phyloP scores from a whole-genome alignment of 2,797 vertebrate species.

The Cryptoprocta ferox region DNA sequence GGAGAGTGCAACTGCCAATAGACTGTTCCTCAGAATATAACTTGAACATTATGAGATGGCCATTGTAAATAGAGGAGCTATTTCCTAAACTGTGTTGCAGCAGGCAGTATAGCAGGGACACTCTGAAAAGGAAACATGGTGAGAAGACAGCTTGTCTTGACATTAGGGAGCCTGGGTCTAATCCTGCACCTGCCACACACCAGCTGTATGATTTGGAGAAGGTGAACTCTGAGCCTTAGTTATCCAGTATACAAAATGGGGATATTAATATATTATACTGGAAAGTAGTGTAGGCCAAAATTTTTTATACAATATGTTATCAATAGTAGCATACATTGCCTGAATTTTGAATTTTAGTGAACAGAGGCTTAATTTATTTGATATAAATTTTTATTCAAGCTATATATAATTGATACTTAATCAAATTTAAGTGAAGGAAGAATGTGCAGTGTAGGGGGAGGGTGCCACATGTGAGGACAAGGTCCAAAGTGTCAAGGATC shows the following conservation, averaged over 20 bases:
- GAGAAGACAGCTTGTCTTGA: neutral
- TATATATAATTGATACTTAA: neutral
- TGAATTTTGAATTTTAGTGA: neutral
- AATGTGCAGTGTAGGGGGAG: neutral
- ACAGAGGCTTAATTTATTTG: constrained; percentile 7
- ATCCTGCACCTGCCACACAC: neutral
- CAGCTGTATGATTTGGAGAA: neutral
- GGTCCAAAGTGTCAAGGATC: neutral
- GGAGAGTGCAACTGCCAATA: neutral
- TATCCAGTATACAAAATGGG: neutral
- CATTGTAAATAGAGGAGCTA: neutral
- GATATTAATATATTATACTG: neutral
- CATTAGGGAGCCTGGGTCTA: neutral
- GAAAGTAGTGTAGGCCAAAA: neutral
- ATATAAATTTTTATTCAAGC: constrained; percentile 15
- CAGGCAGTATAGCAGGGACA: neutral
- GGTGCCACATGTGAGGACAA: neutral
- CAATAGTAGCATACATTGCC: neutral
- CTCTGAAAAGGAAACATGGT: neutral
- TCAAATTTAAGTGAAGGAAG: neutral
- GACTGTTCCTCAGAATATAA: neutral
- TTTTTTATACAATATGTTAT: neutral
- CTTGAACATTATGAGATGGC: neutral
- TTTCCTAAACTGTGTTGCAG: neutral
- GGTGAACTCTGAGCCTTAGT: neutral